Conservation (phyloP, 2,113 vertebrate species). For the Equus quagga region DNA sequence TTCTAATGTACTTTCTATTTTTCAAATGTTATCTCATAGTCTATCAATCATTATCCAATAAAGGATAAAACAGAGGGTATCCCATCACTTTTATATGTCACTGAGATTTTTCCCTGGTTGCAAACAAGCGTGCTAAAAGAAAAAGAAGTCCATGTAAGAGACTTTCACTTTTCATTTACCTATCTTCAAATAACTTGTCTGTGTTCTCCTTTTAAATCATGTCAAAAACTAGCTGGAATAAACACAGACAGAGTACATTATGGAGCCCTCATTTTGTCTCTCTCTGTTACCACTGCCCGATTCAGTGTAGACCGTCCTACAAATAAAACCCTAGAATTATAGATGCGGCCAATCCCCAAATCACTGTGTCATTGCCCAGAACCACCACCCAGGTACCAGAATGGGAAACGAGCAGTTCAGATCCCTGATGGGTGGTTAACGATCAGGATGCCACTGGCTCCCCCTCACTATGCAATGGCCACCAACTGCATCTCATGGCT, state of each 20-base stretch:
- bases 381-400: not conserved
- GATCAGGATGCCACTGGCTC: not conserved
- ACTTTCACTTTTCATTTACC: not conserved
- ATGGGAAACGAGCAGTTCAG: not conserved
- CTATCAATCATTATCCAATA: not conserved
- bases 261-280: not conserved
- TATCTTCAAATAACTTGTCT: constrained; percentile 34
- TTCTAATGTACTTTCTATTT: not conserved
- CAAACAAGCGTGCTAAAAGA: not conserved
- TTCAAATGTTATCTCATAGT: not conserved
- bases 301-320: not conserved
- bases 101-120: not conserved
- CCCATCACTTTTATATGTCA: not conserved
- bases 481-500: not conserved
- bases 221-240: not conserved
- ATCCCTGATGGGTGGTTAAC: not conserved
- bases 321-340: not conserved
- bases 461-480: not conserved
- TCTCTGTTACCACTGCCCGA: not conserved
- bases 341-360: not conserved
- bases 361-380: not conserved
- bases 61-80: not conserved
- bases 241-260: not conserved
- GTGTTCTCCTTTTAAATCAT: not conserved
- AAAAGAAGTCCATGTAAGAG: not conserved